Evolutionary conservation across 1,140 invertebrate species (phyloP).

Genomic region (Drosophila micromelanica): DNA sequence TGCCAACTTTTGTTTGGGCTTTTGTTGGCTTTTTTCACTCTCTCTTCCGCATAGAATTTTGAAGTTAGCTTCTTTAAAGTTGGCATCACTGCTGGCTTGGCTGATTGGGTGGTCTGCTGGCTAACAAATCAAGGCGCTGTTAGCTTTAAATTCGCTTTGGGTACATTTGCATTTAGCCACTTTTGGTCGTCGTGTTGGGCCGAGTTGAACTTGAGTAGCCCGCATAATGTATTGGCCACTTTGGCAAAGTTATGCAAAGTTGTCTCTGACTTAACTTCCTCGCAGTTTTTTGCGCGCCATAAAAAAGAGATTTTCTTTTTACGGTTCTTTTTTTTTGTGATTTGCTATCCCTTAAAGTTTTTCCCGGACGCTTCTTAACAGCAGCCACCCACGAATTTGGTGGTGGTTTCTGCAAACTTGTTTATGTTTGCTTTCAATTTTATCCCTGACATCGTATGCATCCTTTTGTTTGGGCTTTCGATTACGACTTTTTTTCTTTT

Average conservation of each 20-base stretch:
- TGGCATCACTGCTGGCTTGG: too few species aligned
- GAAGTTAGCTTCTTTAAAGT: too few species aligned
- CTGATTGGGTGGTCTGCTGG: conserved; percentile 38
- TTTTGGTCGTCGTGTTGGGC: neutral
- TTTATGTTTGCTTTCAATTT: conserved; percentile 64
- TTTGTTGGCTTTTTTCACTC: too few species aligned
- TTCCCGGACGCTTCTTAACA: neutral
- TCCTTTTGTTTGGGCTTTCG: conserved; percentile 52
- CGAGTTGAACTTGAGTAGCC: conserved; percentile 10
- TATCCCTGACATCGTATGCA: conserved; percentile 58
- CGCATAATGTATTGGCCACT: conserved; percentile 25
- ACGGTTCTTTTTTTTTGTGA: neutral
- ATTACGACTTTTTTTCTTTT: conserved; percentile 14
- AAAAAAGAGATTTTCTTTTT: conserved; percentile 3
- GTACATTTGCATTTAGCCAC: conserved; percentile 38
- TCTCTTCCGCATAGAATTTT: too few species aligned
- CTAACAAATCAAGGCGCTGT: conserved; percentile 10
- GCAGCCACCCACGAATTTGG: conserved; percentile 6
- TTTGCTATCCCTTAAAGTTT: conserved; percentile 4
- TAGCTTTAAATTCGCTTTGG: neutral
- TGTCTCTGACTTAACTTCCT: neutral
- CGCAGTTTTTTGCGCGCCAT: neutral
- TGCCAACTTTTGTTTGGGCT: too few species aligned
- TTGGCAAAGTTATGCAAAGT: conserved; percentile 8
- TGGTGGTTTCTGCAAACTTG: conserved; percentile 38